These are phyloP conservation scores for Oryzias celebensis DNA, from an alignment of 2,113 vertebrate genomes.

Conservation along the genomic window DNA sequence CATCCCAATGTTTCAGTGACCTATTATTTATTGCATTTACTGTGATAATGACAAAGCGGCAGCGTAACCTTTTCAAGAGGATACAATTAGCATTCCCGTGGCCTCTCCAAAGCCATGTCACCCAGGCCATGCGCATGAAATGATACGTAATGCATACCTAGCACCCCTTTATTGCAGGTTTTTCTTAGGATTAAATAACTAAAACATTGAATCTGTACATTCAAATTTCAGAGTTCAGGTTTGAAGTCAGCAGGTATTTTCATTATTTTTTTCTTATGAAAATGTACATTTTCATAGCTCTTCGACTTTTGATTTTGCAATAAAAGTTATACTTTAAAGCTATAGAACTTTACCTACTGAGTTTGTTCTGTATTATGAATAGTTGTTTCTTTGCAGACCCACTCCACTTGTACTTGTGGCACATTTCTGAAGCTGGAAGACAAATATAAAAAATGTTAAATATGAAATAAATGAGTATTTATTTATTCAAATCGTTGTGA, in stretches of 20 bases:
- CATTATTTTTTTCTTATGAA: neutral
- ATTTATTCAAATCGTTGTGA: too few relatives aligned
- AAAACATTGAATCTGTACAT: neutral
- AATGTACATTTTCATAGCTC: too few relatives aligned
- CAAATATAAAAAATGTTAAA: too few relatives aligned
- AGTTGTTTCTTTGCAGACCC: too few relatives aligned
- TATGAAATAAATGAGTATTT: too few relatives aligned
- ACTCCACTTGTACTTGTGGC: too few relatives aligned
- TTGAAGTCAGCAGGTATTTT: constrained; percentile 7
- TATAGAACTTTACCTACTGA: too few relatives aligned
- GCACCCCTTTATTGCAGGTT: constrained; percentile 9
- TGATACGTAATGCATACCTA: constrained; percentile 29
- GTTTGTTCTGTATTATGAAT: too few relatives aligned
- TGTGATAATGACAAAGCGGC: constrained; percentile 24
- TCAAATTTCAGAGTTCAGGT: neutral
- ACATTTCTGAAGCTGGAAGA: too few relatives aligned
- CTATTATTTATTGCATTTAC: constrained; percentile 39
- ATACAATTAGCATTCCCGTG: constrained; percentile 34
- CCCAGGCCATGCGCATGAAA: constrained; percentile 21
- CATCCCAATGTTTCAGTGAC: constrained; percentile 23
- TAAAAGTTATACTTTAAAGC: too few relatives aligned
- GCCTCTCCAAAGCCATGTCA: constrained; percentile 38
- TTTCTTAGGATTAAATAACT: neutral
- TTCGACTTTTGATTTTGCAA: too few relatives aligned
- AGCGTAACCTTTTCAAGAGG: constrained; percentile 53